Conservation (phyloP, 1,140 invertebrate species). For the Pseudomyrmex cubaensis region DNA sequence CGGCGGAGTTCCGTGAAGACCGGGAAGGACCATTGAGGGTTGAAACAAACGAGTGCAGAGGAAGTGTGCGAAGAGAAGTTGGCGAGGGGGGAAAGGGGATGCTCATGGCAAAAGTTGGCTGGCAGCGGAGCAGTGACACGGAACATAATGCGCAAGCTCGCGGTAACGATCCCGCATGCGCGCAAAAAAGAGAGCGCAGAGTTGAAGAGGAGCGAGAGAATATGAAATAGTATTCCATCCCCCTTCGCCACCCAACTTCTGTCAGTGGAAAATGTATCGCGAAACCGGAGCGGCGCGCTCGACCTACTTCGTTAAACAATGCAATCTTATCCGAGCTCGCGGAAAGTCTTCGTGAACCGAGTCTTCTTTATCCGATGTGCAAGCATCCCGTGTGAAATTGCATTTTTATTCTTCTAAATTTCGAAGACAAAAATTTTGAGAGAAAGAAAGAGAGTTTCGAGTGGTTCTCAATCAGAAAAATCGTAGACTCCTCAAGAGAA, state of each 20-base stretch:
- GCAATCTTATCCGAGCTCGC: constrained; percentile 11
- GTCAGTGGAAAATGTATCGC: constrained; percentile 41
- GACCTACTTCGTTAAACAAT: constrained; percentile 51
- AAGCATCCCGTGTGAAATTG: constrained; percentile 4
- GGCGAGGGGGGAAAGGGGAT: not conserved
- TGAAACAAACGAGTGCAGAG: constrained; percentile 39
- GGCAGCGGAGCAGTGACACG: constrained; percentile 32
- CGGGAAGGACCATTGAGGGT: constrained; percentile 31
- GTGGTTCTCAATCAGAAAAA: not conserved
- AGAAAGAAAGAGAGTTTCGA: too few relatives aligned
- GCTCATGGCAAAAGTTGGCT: constrained; percentile 32
- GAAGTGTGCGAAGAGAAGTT: constrained; percentile 12
- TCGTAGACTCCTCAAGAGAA: too few relatives aligned
- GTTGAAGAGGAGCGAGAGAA: constrained; percentile 19
- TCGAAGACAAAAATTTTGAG: not conserved
- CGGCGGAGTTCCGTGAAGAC: constrained; percentile 8
- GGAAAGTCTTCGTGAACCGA: not conserved
- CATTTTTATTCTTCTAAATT: not conserved
- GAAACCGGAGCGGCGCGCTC: constrained; percentile 31
- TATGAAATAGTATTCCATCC: constrained; percentile 18
- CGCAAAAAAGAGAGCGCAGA: constrained; percentile 14
- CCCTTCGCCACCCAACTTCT: not conserved
- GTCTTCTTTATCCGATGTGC: not conserved
- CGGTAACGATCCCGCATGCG: constrained; percentile 42
- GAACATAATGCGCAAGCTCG: constrained; percentile 56